Evolutionary conservation across 2,888 invertebrate genomes (phyloP), one percentile per base, ranked within the genome.

Genomic region (Eumacrocentrus americanus): DNA sequence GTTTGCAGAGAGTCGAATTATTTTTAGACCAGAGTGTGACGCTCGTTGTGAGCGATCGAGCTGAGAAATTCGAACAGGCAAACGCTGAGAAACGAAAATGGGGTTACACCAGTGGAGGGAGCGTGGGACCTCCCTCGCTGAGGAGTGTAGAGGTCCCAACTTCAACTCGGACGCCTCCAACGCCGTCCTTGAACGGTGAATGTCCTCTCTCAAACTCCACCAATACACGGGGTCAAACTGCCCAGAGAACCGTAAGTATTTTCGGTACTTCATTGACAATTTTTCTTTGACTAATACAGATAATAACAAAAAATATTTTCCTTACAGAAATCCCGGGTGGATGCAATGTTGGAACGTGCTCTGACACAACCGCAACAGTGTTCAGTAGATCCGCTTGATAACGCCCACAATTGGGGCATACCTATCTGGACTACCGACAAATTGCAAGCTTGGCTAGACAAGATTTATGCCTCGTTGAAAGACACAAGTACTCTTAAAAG

Each of bases 311-410:
- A 53, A 14, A 6, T 58, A 40, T 7, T 66, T 63, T 63, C 67
- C 58, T 59, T 60, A 54, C 69, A 83, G 83, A 83, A 82, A 83
- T 85, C 86, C 74, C 88, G 91, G 80, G 89, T 89, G 80, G 90
- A 90, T 88, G 90, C 90, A 82, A 91, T 91, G 88, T 88, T 91
- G 80, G 88, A 90, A 84, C 87, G 88, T 81, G 89, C 88, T 81
- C 75, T 81, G 77, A 80, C 75, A 70, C 81, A 81, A 75, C 82
- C 81, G 71, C 82, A 81, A 69, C 78, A 80, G 79, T 80, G 82
- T 79, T 74, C 76, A 74, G 73, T 81, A 73, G 83, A 83, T 79
- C 82, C 83, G 64, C 76, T 83, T 76, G 84, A 84, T 77, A 82
- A 85, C 83, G 84, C 84, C 69, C 77, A 78, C 69, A 77, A 59